These are phyloP conservation scores for Trilocha varians DNA, from an alignment of 2,888 invertebrate genomes.

Conservation along the genomic window DNA sequence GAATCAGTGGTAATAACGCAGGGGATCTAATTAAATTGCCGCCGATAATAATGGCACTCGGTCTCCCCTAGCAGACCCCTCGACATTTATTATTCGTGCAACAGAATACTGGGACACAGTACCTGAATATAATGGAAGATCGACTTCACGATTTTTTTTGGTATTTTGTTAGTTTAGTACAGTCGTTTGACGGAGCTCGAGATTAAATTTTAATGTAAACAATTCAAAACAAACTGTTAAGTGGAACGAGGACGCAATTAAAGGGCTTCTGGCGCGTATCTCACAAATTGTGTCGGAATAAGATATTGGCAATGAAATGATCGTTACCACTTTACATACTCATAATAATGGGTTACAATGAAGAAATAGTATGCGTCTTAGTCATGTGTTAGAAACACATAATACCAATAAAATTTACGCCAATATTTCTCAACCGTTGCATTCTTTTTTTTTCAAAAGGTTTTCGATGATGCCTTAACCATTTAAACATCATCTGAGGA, in stretches of 20 bases:
- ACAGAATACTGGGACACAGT: constrained; percentile 37
- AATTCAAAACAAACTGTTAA: constrained; percentile 19
- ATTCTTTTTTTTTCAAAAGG: too few species aligned
- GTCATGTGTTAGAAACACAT: too few species aligned
- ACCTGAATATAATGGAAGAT: constrained; percentile 26
- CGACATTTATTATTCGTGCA: constrained; percentile 64
- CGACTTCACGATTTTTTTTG: constrained; percentile 14
- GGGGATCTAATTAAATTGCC: constrained; percentile 73
- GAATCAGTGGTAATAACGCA: constrained; percentile 68
- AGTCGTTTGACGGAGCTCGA: constrained; percentile 12
- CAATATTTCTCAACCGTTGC: background rate
- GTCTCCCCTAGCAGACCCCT: constrained; percentile 61
- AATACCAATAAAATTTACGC: background rate
- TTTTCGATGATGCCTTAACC: too few species aligned
- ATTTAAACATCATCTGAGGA: too few species aligned
- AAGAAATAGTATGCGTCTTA: background rate
- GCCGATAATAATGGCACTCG: constrained; percentile 67
- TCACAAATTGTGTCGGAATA: constrained; percentile 12
- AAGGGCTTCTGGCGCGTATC: constrained; percentile 24
- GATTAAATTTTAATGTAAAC: constrained; percentile 23
- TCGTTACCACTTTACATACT: constrained; percentile 6
- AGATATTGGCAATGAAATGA: constrained; percentile 5
- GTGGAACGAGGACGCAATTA: constrained; percentile 29
- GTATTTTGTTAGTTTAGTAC: background rate
- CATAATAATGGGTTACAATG: background rate